Evolutionary conservation across 37 sponge, comb jelly and placozoan species (phyloP).

Genomic region (Chondrosia reniformis): DNA sequence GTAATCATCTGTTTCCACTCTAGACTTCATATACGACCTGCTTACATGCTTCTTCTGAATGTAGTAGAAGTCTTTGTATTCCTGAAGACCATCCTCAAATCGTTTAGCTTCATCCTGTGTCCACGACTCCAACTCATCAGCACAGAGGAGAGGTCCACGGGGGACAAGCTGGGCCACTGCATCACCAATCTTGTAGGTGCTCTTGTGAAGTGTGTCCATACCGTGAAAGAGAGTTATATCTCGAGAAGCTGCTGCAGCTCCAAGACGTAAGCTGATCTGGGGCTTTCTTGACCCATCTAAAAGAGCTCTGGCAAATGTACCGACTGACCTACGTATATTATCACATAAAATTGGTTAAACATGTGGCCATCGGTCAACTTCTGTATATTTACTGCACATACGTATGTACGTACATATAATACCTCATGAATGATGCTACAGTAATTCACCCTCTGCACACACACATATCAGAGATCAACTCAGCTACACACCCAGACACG

Average conservation of each 20-base stretch:
- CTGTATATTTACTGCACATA: no score
- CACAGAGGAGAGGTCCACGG: slow-evolving; percentile 85
- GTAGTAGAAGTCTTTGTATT: slow-evolving; percentile 84
- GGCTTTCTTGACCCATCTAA: slow-evolving; percentile 84
- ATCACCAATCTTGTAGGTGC: slow-evolving; percentile 67
- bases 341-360: no score
- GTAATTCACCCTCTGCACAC: no score
- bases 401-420: background rate
- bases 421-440: background rate
- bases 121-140: slow-evolving; percentile 96
- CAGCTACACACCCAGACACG: background rate
- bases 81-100: slow-evolving; percentile 89
- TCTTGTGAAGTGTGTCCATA: slow-evolving; percentile 84
- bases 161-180: slow-evolving; percentile 82
- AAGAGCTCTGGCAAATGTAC: slow-evolving; percentile 95
- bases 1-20: no score
- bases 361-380: no score
- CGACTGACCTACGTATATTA: slow-evolving; percentile 66
- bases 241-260: slow-evolving; percentile 92
- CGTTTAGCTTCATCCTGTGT: slow-evolving; percentile 91
- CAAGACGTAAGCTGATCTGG: slow-evolving; percentile 84
- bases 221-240: slow-evolving; percentile 95
- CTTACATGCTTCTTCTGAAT: slow-evolving; percentile 86
- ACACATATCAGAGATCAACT: background rate
- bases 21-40: no score